These are phyloP conservation scores for Mesoclemmys tuberculata DNA, from an alignment of 2,113 vertebrate species.

Conservation along the genomic window DNA sequence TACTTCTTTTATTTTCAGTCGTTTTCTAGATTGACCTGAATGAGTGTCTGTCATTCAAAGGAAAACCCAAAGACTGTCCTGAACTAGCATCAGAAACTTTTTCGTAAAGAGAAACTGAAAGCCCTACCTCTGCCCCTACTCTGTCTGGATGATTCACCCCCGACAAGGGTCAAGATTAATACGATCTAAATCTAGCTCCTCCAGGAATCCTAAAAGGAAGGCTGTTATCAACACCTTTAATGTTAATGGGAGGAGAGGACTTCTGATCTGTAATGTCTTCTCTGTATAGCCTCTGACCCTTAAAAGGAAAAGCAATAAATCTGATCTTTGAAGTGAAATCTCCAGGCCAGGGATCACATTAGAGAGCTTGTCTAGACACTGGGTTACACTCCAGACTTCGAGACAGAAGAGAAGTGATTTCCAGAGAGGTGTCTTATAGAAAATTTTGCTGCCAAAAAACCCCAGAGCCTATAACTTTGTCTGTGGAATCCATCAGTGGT, in stretches of 20 bases:
- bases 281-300: not conserved
- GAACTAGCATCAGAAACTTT: not conserved
- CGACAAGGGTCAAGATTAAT: conserved; percentile 8
- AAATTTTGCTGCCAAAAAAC: not conserved
- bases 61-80: conserved; percentile 1
- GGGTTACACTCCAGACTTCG: not conserved
- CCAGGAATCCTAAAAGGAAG: conserved; percentile 7
- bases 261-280: not conserved
- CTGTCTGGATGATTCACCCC: not conserved
- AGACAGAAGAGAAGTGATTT: conserved; percentile 4
- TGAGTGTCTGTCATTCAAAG: conserved; percentile 3
- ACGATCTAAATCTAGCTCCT: conserved; percentile 10
- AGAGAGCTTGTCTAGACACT: not conserved
- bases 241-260: not conserved
- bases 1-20: not conserved
- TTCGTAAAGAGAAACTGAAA: not conserved
- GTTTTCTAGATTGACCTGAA: not conserved
- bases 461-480: not conserved
- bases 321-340: not conserved
- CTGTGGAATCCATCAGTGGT: not conserved
- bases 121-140: not conserved
- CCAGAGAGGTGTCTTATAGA: not conserved
- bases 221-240: conserved; percentile 28
- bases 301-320: not conserved
- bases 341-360: not conserved